Evolutionary conservation across 2,113 vertebrate species (phyloP).

Genomic region (Colius striatus): DNA sequence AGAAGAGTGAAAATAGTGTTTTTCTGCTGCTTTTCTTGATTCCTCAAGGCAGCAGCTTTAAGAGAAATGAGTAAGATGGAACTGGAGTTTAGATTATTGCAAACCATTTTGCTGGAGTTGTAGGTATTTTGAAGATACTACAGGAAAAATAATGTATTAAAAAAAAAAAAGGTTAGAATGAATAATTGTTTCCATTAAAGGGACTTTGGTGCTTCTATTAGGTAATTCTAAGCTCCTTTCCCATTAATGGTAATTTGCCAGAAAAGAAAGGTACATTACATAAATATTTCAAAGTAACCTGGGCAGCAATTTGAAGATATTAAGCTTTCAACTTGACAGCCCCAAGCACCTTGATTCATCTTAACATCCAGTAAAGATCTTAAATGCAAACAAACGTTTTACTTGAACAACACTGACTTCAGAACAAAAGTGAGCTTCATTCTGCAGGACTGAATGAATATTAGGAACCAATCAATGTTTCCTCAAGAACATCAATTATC

Average conservation of each 20-base stretch:
- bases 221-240: slow-evolving; percentile 44
- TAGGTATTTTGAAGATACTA: slow-evolving; percentile 23
- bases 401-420: slow-evolving; percentile 3
- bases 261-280: slow-evolving; percentile 57
- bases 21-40: not conserved
- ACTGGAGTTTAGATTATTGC: slow-evolving; percentile 17
- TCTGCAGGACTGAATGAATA: not conserved
- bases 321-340: slow-evolving; percentile 59
- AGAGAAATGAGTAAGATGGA: slow-evolving; percentile 4
- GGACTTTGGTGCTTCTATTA: not conserved
- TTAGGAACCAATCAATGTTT: not conserved
- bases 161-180: not conserved
- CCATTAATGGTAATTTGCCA: slow-evolving; percentile 64
- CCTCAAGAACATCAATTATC: not conserved
- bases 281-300: slow-evolving; percentile 65
- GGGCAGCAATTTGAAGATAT: slow-evolving; percentile 60
- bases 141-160: not conserved
- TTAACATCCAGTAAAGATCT: slow-evolving; percentile 49
- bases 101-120: slow-evolving; percentile 34
- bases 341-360: slow-evolving; percentile 56
- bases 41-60: slow-evolving; percentile 15
- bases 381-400: slow-evolving; percentile 53
- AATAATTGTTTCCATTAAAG: slow-evolving; percentile 56
- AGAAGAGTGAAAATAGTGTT: slow-evolving; percentile 7
- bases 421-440: not conserved